A percentile compares a stretch with the other conserved stretches of the same genome.
Evolutionary conservation across 2,888 invertebrate species (phyloP).

Genomic region (Phyllotreta cruciferae): DNA sequence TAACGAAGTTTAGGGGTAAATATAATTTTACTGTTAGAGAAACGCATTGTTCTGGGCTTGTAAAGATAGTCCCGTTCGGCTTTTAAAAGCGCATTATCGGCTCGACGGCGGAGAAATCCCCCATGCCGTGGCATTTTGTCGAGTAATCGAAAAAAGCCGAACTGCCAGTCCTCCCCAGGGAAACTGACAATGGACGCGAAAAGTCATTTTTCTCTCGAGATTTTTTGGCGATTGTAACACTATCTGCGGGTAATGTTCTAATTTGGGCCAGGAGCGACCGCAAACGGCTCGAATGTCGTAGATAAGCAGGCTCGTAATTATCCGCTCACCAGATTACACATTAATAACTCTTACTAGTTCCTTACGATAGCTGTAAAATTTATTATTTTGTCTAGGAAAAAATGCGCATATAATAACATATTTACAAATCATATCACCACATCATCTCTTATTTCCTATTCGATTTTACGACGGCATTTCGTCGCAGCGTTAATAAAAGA

Average conservation of each 20-base stretch:
- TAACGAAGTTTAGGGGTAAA: too few species aligned
- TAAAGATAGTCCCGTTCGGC: slow-evolving; percentile 8
- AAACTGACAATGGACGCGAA: slow-evolving; percentile 38
- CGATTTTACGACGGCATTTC: too few species aligned
- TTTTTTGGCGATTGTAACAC: slow-evolving; percentile 46
- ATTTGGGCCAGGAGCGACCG: slow-evolving; percentile 36
- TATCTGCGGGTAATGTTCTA: slow-evolving; percentile 49
- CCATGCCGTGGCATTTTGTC: slow-evolving; percentile 23
- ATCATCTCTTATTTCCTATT: too few species aligned
- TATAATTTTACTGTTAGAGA: too few species aligned
- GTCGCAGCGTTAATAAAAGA: background rate
- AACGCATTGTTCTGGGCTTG: slow-evolving; percentile 11
- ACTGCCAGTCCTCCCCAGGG: slow-evolving; percentile 30
- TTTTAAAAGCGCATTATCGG: slow-evolving; percentile 35
- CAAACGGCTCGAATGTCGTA: slow-evolving; percentile 19
- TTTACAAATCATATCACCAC: too few species aligned
- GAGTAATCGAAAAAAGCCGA: slow-evolving; percentile 39
- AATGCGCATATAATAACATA: too few species aligned
- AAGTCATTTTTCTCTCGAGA: slow-evolving; percentile 47
- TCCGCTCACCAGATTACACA: background rate
- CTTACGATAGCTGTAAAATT: too few species aligned
- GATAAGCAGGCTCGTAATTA: slow-evolving; percentile 28
- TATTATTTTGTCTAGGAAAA: too few species aligned
- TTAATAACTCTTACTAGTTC: too few species aligned
- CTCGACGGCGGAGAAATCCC: slow-evolving; percentile 16